Evolutionary conservation across 2,888 invertebrate species (phyloP), one percentile per base, ranked within the genome.

Genomic region (Drosophila meridionalis): DNA sequence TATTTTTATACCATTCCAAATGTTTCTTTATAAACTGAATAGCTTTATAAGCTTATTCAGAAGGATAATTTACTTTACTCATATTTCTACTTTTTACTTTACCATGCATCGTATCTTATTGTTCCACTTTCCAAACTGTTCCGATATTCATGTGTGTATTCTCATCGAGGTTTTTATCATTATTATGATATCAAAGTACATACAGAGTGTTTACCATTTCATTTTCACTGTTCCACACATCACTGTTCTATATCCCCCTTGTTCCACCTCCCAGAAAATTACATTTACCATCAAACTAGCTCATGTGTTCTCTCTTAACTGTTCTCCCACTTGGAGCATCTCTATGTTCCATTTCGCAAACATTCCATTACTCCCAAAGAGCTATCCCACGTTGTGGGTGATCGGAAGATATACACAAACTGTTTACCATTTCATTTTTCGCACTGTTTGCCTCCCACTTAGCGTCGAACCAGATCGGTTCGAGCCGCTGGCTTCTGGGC

Each of bases 381-480:
- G 57, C 28, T 62, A 11, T 36, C 28, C 12, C 60, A 38, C 26
- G 26, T 32, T 59, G 59, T 38, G 59, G 59, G 38, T n/a, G 47
- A 38, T 38, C n/a, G 47, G 14, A 26, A 55, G 6, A 45, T 26
- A 42, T 8, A 43, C 45, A 38, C 11, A 30, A 61, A 55, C 45
- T 67, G 53, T 59, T 69, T 48, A 55, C 42, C 30, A 58, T 67
- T 55, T 68, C 47, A 45, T 2, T 26, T 32, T 47, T 30, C 26
- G 67, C 55, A 48, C 28, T 53, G n/a, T 43, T 69, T 69, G 67
- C 42, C 52, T 67, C 34, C 26, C 67, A 67, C 53, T 69, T 69
- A 69, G 69, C 69, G 55, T 30, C 40, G 47, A 69, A 67, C 48
- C 67, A 36, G 69, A 34, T 20, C 11, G 50, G 28, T 12, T 7